Conservation (phyloP, 2,113 vertebrate species). For the Cygnus buccinator region DNA sequence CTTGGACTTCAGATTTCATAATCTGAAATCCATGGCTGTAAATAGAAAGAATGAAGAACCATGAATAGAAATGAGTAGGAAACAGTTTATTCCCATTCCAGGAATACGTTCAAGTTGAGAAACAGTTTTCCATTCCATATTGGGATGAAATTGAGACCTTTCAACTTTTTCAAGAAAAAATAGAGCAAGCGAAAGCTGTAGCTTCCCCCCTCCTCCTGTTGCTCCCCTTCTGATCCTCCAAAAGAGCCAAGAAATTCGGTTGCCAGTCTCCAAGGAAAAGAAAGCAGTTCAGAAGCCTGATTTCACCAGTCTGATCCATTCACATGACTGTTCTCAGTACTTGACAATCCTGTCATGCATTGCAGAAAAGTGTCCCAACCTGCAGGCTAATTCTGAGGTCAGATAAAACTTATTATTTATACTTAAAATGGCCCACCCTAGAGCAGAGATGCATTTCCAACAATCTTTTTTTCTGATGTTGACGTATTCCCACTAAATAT, state of each 20-base stretch:
- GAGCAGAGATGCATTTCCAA: slow-evolving; percentile 7
- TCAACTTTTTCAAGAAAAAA: neutral
- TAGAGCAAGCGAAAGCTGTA: neutral
- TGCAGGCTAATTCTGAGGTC: slow-evolving; percentile 5
- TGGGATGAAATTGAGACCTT: slow-evolving; percentile 6
- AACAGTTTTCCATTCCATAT: slow-evolving; percentile 38
- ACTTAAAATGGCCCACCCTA: slow-evolving; percentile 20
- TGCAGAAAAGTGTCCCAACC: neutral
- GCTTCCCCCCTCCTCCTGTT: neutral
- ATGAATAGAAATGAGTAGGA: slow-evolving; percentile 16
- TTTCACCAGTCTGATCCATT: neutral
- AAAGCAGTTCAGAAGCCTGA: neutral
- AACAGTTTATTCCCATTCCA: neutral
- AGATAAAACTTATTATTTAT: neutral
- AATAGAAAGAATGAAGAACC: slow-evolving; percentile 16
- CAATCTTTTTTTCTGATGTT: neutral
- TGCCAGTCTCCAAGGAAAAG: neutral
- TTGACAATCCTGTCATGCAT: neutral
- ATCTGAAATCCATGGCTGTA: neutral
- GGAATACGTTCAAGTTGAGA: neutral
- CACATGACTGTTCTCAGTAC: neutral
- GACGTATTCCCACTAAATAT: neutral
- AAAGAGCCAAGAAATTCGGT: neutral
- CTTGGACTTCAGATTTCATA: neutral
- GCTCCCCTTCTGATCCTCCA: neutral